Base-by-base conservation (phyloP, 2,113 vertebrate species). In the Hymenochirus boettgeri region DNA sequence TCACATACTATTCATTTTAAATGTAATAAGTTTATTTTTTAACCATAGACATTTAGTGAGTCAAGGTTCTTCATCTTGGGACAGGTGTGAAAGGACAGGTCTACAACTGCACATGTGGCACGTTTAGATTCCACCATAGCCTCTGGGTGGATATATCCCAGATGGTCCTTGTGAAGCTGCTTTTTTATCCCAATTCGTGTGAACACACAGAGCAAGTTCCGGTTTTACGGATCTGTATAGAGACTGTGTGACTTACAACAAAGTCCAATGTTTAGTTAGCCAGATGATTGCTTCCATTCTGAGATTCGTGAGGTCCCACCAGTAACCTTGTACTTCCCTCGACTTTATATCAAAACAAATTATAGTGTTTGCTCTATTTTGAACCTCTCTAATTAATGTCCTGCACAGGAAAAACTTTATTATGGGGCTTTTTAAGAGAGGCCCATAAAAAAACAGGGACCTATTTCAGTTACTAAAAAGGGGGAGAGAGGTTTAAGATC, bases 301-400 rank as follows among this genome's bases (percentile, higher is more conserved):
- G 80, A 89, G 88, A 89, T 86, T 91, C 87, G 89, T 86, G 76
- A 75, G 83, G 77, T 87, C 84, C 80, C 82, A 29, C 21, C n/a
- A 72, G 82, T 75, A 77, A 70, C 77, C 83, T 79, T 3, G 84
- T n/a, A n/a, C n/a, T 88, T 93, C 93, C 89, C 89, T 92, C 83
- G 84, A 83, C 83, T 83, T 82, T 80, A 77, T 79, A 79, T 83
- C 91, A 93, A 91, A 89, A 87, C 83, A 86, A 86, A 87, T 84
- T 86, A 81, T 89, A 92, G 90, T 90, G 81, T 85, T 89, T 88
- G 83, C 89, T 83, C 82, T 94, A 91, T 93, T 95, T 93, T 90
- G 87, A 85, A 94, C 90, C 87, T 79, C 78, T 69, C 81, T 91
- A 92, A 92, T 89, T 90, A 86, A 91, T 88, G 84, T 87, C 83